Conservation (phyloP, 1,140 invertebrate species). For the Cephus cinctus region DNA sequence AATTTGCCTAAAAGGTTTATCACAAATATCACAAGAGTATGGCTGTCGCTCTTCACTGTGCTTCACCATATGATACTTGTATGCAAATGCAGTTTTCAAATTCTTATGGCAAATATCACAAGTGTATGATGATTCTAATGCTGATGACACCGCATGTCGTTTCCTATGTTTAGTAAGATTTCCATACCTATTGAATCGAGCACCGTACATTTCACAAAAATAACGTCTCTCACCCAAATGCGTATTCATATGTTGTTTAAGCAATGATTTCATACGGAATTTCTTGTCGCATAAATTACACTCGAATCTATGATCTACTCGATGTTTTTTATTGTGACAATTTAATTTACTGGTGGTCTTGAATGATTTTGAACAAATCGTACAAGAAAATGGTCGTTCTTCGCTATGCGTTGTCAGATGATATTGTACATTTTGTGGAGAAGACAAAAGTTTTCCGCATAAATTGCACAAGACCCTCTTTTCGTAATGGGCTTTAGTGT, state of each 20-base stretch:
- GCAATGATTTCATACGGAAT: neutral
- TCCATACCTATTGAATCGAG: neutral
- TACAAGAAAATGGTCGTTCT: conserved; percentile 70
- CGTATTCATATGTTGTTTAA: neutral
- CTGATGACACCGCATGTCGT: no score
- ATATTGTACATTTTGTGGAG: conserved; percentile 54
- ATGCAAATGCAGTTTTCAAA: neutral
- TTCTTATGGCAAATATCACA: conserved; percentile 1
- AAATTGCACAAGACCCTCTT: neutral
- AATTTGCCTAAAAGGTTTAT: conserved; percentile 44
- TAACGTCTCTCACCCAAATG: neutral
- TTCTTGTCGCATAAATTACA: neutral
- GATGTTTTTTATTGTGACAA: neutral
- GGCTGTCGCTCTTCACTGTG: neutral
- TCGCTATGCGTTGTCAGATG: conserved; percentile 78
- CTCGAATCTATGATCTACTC: neutral
- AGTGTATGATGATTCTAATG: no score
- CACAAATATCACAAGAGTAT: conserved; percentile 3
- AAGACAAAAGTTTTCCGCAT: neutral
- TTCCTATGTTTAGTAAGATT: neutral
- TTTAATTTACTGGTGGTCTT: conserved; percentile 63
- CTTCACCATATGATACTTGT: conserved; percentile 3
- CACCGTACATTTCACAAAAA: neutral
- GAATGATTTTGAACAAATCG: conserved; percentile 76
- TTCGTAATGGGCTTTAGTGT: neutral